phyloP scores from a whole-genome alignment of 1,140 invertebrate species.

The Zaprionus tsacasi region DNA sequence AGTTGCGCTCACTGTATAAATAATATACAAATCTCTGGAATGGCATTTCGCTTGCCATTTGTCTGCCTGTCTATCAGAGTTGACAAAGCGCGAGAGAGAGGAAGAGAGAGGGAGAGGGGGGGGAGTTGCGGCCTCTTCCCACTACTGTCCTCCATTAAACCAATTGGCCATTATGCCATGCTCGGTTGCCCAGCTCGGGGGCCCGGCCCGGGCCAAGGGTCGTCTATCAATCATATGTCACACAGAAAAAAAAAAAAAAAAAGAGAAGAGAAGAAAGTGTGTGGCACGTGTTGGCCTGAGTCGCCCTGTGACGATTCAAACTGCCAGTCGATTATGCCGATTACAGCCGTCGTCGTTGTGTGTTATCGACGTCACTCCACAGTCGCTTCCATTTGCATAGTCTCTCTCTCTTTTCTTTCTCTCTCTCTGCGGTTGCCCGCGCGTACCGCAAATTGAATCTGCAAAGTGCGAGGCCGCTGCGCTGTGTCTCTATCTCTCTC shows the following conservation, averaged over 20 bases:
- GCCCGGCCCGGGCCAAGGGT: conserved; percentile 9
- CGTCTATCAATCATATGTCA: conserved; percentile 53
- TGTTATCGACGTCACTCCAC: conserved; percentile 4
- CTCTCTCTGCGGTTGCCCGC: conserved; percentile 18
- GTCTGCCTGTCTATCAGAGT: conserved; percentile 40
- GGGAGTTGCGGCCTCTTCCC: not conserved
- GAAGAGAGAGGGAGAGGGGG: not conserved
- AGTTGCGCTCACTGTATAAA: not conserved
- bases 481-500: not conserved
- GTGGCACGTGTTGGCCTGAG: conserved; percentile 18
- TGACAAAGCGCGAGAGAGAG: conserved; percentile 19
- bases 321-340: not conserved
- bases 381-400: conserved; percentile 31
- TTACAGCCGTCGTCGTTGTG: not conserved
- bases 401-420: conserved; percentile 23
- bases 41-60: conserved; percentile 44
- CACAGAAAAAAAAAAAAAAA: not conserved
- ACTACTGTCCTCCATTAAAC: conserved; percentile 31
- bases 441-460: conserved; percentile 39
- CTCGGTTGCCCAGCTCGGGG: conserved; percentile 29
- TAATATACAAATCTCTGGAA: conserved; percentile 40
- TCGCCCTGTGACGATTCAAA: not conserved
- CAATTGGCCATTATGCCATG: conserved; percentile 48
- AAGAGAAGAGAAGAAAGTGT: not conserved
- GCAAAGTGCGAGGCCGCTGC: conserved; percentile 19